Evolutionary conservation across 2,113 vertebrate genomes (phyloP).

Genomic region (Copsychus sechellarum): DNA sequence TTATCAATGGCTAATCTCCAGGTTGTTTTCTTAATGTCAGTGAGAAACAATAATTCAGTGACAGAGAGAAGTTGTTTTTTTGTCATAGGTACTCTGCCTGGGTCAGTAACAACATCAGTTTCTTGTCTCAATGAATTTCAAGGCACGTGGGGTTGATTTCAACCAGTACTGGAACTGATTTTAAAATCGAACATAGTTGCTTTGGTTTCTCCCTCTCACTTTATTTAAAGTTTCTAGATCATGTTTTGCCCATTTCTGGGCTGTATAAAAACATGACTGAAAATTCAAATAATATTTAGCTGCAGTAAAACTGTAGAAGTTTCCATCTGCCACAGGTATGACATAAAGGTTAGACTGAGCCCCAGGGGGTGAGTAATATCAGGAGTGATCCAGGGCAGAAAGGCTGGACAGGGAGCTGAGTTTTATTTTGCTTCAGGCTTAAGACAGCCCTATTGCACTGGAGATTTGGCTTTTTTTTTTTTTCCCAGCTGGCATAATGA

Average conservation of each 20-base stretch:
- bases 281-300: background rate
- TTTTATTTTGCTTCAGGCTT: background rate
- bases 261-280: background rate
- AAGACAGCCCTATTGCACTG: background rate
- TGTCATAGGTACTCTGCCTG: background rate
- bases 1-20: conserved; percentile 44
- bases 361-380: background rate
- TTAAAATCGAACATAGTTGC: background rate
- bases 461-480: background rate
- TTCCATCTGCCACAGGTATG: background rate
- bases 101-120: background rate
- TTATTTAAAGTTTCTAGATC: background rate
- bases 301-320: background rate
- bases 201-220: background rate
- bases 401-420: background rate
- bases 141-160: background rate
- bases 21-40: background rate
- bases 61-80: background rate
- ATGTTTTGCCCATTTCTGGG: background rate
- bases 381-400: background rate
- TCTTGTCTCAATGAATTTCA: background rate
- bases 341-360: background rate
- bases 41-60: background rate
- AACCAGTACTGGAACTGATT: background rate
- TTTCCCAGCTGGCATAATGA: background rate